Evolutionary conservation across 2,888 invertebrate species (phyloP).

Genomic region (Hirtodrosophila trivittata): DNA sequence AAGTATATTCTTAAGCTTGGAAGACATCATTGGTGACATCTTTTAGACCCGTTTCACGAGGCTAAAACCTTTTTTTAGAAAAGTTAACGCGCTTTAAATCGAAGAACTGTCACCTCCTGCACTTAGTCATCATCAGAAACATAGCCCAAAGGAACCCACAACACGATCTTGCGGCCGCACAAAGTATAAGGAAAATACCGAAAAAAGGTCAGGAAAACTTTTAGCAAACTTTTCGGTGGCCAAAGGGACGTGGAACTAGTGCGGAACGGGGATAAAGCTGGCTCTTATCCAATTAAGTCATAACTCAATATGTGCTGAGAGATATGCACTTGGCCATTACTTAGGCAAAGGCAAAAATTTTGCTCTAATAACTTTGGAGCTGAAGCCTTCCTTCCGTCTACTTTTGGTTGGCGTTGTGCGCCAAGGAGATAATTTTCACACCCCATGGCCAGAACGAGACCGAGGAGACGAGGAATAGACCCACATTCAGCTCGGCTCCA

Average conservation of each 20-base stretch:
- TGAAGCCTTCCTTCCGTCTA: slow-evolving; percentile 58
- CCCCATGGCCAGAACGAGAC: slow-evolving; percentile 25
- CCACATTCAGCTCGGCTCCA: slow-evolving; percentile 3
- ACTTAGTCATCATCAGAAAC: slow-evolving; percentile 19
- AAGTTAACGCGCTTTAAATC: not conserved
- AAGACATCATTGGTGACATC: no score
- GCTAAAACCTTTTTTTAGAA: not conserved
- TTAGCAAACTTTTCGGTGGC: slow-evolving; percentile 38
- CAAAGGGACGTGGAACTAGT: slow-evolving; percentile 13
- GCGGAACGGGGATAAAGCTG: slow-evolving; percentile 49
- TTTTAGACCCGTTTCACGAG: not conserved
- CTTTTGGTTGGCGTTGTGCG: slow-evolving; percentile 44
- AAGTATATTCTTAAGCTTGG: no score
- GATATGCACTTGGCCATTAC: slow-evolving; percentile 76
- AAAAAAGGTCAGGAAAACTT: slow-evolving; percentile 41
- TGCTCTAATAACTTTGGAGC: slow-evolving; percentile 72
- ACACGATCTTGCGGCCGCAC: slow-evolving; percentile 38
- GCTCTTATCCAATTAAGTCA: slow-evolving; percentile 83
- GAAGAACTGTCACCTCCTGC: slow-evolving; percentile 12
- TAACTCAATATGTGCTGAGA: slow-evolving; percentile 81
- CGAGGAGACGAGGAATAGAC: not conserved
- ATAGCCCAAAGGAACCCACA: slow-evolving; percentile 22
- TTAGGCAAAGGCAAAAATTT: slow-evolving; percentile 75
- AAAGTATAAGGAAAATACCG: slow-evolving; percentile 9
- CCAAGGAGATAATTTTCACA: slow-evolving; percentile 70